Base-by-base conservation (phyloP, 2,797 vertebrate species). In the Phataginus tricuspis region DNA sequence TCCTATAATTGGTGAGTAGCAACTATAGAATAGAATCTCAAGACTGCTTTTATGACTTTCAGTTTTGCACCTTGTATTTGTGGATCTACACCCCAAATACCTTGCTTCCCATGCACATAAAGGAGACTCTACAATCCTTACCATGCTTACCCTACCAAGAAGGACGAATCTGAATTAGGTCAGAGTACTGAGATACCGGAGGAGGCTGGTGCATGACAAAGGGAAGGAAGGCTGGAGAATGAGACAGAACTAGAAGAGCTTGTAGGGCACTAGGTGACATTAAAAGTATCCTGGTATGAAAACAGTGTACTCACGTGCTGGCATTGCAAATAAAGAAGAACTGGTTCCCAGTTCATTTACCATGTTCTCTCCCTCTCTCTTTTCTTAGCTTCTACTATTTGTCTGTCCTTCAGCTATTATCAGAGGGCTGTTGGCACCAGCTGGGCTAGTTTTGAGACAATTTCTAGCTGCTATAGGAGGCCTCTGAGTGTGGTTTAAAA, bases 241-340 rank as follows among this genome's bases (percentile, higher is more conserved):
- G 37, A 94, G 34, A 29, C 27, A 5, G n/a, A 79, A 42, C 49
- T 66, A 5, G 39, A 57, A 86, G 37, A 55, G 37, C 14, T 83
- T 61, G n/a, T 31, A 31, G 18, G 53, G 23, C 8, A 95, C 34
- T 69, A 42, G 84, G 97, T 99, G 99, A 97, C 99, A 98, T 99
- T 98, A 99, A 99, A 99, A 98, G 99, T 99, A 99, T 99, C 99
- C 99, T 99, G 99, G 99, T 99, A 99, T 99, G 99, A 99, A 45
- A 45, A 98, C 98, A 98, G 98, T 99, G 99, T 99, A 99, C 99
- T 99, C 99, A 99, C 99, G 99, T 99, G 99, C 99, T 97, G 98
- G 99, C 98, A 99, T 99, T 99, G 99, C 99, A 99, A 99, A 99
- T 99, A 99, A 99, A 98, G 96, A 15, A 59, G 86, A 45, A 45